These are phyloP conservation scores for Leptopilina myrica DNA, from an alignment of 2,888 invertebrate species.

Conservation along the genomic window DNA sequence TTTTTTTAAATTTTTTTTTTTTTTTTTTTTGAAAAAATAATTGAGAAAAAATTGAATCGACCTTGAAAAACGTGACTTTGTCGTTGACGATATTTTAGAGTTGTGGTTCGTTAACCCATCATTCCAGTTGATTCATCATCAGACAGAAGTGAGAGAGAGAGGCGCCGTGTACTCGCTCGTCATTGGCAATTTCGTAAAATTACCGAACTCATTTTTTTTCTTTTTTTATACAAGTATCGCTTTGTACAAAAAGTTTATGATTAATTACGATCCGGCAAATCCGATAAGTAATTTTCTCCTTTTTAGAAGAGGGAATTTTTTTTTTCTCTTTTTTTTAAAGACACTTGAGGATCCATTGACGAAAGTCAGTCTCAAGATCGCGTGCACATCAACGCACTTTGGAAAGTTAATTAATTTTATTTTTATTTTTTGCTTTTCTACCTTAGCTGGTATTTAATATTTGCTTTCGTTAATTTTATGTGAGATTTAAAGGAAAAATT, in stretches of 20 bases:
- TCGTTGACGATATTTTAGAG: conserved; percentile 51
- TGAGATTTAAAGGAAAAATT: no score
- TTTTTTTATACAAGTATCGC: neutral
- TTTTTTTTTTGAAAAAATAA: neutral
- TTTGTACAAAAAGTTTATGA: conserved; percentile 31
- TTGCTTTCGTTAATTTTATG: no score
- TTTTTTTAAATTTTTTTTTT: neutral
- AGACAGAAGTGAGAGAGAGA: neutral
- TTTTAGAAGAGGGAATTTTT: conserved; percentile 14
- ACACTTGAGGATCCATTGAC: neutral
- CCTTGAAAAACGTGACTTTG: conserved; percentile 63
- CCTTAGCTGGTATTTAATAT: no score
- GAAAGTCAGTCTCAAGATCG: conserved; percentile 30
- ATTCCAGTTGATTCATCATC: conserved; percentile 24
- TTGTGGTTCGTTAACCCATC: conserved; percentile 53
- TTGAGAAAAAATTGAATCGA: conserved; percentile 52
- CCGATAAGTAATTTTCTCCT: conserved; percentile 36
- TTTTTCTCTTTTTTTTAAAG: neutral
- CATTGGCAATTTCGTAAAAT: conserved; percentile 35
- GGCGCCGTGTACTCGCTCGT: conserved; percentile 30
- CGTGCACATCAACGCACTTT: conserved; percentile 32
- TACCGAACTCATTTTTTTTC: conserved; percentile 6
- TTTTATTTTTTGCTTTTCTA: neutral
- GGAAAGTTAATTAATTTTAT: conserved; percentile 25
- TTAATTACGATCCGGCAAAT: conserved; percentile 35